Evolutionary conservation across 2,113 vertebrate genomes (phyloP).

Genomic region (Nicator chloris): DNA sequence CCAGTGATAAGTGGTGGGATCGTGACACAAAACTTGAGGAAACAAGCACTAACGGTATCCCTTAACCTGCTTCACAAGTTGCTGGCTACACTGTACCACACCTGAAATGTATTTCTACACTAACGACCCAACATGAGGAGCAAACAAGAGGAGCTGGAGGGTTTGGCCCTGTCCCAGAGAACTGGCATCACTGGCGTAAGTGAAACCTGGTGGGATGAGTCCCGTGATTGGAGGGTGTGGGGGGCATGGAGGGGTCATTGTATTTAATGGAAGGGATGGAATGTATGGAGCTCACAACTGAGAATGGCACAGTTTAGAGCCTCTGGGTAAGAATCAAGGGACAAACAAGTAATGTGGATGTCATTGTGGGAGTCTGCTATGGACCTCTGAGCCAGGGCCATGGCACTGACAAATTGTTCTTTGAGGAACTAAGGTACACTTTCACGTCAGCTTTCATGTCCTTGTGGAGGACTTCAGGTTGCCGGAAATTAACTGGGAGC

Average conservation of each 20-base stretch:
- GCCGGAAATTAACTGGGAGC: neutral
- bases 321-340: neutral
- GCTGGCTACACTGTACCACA: neutral
- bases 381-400: neutral
- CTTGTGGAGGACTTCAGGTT: neutral
- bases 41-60: neutral
- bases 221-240: neutral
- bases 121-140: neutral
- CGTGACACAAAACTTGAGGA: neutral
- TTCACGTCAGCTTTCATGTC: neutral
- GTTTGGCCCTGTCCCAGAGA: neutral
- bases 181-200: neutral
- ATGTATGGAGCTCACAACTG: neutral
- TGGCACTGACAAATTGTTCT: neutral
- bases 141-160: neutral
- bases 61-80: neutral
- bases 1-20: neutral
- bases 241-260: neutral
- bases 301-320: neutral
- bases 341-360: neutral
- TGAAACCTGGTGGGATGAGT: neutral
- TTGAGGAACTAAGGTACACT: neutral
- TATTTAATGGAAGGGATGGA: neutral
- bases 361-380: neutral
- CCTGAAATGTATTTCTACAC: neutral